Base-by-base conservation (phyloP, 2,797 vertebrate genomes). In the Otus scops region DNA sequence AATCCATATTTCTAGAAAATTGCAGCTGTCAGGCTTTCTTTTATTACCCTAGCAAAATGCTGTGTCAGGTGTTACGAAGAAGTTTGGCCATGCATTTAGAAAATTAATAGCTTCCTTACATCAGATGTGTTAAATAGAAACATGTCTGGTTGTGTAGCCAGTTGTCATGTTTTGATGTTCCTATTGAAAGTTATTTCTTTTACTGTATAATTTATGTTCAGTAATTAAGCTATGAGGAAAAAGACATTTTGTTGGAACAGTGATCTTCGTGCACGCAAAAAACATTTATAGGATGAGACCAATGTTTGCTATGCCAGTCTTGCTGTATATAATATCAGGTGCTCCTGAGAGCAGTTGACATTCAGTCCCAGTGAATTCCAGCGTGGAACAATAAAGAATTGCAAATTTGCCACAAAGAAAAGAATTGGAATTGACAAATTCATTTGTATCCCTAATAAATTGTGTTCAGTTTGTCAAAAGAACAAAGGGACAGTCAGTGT, bases 11-110 rank as follows among this genome's bases (percentile, higher is more conserved):
- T 96, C 95, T 97, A 98, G 98, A 98, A 97, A 98, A 98, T 97
- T 97, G 98, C 98, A 98, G 98, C 98, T 98, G 98, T 98, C 95
- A 97, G 97, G 59, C 59, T 87, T 97, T 92, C 92, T 96, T 96
- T 93, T 90, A 96, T 93, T 96, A 70, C 79, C 95, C 97, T 97
- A 97, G 96, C 94, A 98, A 97, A 97, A 97, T 98, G 96, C 97
- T 97, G 97, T 98, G 97, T 98, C 98, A 98, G 97, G 96, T 98
- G 97, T 97, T 95, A 65, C 2, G 1, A 87, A 93, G 85, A 94
- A 95, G 92, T 95, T 96, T 89, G 93, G 89, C 94, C 68, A 67
- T 0, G 26, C 76, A 89, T 94, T 96, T 94, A 88, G 91, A 95
- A 96, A 96, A 95, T 95, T 90, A 96, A 95, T 94, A 95, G 85